Evolutionary conservation across 2,888 invertebrate genomes (phyloP).

Genomic region (Thereva unica): DNA sequence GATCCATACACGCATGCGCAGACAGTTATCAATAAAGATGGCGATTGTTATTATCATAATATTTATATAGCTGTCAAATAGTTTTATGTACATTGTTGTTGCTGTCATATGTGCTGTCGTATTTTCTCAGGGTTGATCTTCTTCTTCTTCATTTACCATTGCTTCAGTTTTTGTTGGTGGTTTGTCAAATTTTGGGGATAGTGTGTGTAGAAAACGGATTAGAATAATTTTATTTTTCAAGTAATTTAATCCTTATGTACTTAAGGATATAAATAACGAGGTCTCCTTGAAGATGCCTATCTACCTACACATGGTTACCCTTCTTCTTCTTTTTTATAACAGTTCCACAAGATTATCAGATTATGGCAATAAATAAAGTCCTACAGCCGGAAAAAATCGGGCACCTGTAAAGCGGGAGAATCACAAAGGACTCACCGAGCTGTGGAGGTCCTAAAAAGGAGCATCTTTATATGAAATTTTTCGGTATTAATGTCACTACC

Average conservation of each 20-base stretch:
- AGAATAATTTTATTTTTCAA: no score
- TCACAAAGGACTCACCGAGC: background rate
- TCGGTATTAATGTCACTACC: background rate
- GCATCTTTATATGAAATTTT: background rate
- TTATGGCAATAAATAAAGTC: constrained; percentile 5
- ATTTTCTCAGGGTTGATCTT: no score
- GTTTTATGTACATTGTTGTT: background rate
- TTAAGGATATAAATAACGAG: no score
- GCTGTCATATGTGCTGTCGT: no score
- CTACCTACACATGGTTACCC: no score
- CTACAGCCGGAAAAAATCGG: background rate
- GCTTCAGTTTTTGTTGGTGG: no score
- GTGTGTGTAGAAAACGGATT: no score
- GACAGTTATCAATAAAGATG: background rate
- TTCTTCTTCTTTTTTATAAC: no score
- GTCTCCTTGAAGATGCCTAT: no score
- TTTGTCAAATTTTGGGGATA: no score
- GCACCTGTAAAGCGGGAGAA: background rate
- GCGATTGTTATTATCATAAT: constrained; percentile 12
- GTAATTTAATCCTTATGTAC: no score
- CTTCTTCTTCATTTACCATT: no score
- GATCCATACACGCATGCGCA: background rate
- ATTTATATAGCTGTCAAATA: constrained; percentile 14
- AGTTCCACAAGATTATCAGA: background rate
- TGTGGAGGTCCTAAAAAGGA: constrained; percentile 2